Percentiles rank a stretch among this genome's conserved stretches.
Evolutionary conservation across 2,797 vertebrate species (phyloP).

Genomic region (Novumbra hubbsi): DNA sequence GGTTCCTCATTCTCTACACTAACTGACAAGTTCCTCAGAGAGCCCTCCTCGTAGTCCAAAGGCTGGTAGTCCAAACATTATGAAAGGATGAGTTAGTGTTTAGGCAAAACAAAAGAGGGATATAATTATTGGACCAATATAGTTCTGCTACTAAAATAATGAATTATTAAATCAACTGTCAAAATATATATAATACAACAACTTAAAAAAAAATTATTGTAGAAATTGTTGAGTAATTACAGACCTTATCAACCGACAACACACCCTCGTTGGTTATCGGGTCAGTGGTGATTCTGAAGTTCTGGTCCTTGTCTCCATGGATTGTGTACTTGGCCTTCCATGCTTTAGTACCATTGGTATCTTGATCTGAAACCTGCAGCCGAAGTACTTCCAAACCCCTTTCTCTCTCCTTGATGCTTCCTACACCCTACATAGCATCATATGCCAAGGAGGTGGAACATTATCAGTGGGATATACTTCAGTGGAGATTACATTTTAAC

Average conservation of each 20-base stretch:
- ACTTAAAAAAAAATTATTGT: too few species aligned
- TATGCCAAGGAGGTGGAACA: background rate
- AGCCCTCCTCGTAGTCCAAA: constrained; percentile 51
- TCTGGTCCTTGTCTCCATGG: constrained; percentile 48
- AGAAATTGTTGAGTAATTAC: background rate
- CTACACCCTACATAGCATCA: constrained; percentile 38
- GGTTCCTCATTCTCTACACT: constrained; percentile 55
- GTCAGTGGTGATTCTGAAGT: constrained; percentile 66
- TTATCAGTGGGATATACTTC: background rate
- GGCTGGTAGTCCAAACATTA: constrained; percentile 31
- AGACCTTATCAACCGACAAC: constrained; percentile 71
- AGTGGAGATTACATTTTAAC: too few species aligned
- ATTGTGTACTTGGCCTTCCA: constrained; percentile 68
- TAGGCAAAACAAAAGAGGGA: too few species aligned
- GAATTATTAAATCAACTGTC: too few species aligned
- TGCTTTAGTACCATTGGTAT: constrained; percentile 50
- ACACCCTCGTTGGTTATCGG: constrained; percentile 70
- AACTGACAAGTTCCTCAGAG: constrained; percentile 43
- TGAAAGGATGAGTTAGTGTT: background rate
- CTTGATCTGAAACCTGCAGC: constrained; percentile 62
- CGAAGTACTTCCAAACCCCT: constrained; percentile 51
- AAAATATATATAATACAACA: too few species aligned
- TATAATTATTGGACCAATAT: too few species aligned
- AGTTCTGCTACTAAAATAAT: too few species aligned
- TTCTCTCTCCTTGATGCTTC: constrained; percentile 60